Evolutionary conservation across 1,140 invertebrate genomes (phyloP).

Genomic region (Tetraneura akinire): DNA sequence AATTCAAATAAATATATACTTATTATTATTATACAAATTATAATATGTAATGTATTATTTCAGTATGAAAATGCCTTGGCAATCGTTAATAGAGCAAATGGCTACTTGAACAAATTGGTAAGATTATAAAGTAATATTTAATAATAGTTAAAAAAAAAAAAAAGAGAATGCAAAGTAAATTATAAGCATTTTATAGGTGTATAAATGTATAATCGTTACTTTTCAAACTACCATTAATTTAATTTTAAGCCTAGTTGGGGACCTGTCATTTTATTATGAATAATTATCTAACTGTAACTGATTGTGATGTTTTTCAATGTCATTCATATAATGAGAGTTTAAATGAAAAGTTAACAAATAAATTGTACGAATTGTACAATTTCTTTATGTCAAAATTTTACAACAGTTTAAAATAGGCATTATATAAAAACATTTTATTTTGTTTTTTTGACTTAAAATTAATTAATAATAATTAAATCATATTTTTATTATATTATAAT

Average conservation of each 20-base stretch:
- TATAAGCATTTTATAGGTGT: background rate
- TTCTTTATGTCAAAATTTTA: background rate
- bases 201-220: background rate
- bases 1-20: background rate
- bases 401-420: background rate
- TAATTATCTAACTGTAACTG: background rate
- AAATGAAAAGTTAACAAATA: conserved; percentile 2
- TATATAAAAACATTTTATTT: background rate
- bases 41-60: background rate
- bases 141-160: too few species aligned
- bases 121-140: background rate
- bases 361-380: background rate
- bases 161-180: too few species aligned
- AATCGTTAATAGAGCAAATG: background rate
- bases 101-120: background rate
- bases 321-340: conserved; percentile 2
- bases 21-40: background rate
- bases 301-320: background rate
- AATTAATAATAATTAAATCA: background rate
- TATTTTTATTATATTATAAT: too few species aligned
- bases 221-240: conserved; percentile 4
- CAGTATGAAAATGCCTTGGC: background rate
- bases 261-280: background rate
- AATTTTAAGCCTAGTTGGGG: background rate
- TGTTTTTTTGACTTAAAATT: background rate